Conservation (phyloP, 2,888 invertebrate genomes). For the Stenurella melanura region DNA sequence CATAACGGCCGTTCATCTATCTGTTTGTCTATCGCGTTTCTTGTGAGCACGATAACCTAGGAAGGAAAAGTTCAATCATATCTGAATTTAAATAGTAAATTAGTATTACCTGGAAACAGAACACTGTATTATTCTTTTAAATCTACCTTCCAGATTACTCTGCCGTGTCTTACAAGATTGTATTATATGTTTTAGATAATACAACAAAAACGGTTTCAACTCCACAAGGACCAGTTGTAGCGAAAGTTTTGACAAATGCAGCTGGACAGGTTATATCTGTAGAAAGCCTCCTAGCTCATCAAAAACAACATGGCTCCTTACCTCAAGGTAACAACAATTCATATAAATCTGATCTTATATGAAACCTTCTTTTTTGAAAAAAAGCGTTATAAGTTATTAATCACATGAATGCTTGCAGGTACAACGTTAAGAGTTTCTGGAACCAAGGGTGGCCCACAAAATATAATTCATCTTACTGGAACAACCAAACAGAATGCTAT, state of each 20-base stretch:
- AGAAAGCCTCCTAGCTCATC: constrained; percentile 77
- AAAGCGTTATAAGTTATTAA: not conserved
- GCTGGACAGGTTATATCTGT: constrained; percentile 78
- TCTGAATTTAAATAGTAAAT: too few species aligned
- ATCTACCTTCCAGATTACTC: too few species aligned
- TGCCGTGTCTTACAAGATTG: not conserved
- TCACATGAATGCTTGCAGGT: constrained; percentile 61
- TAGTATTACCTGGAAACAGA: too few species aligned
- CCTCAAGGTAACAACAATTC: constrained; percentile 74
- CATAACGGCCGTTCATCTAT: too few species aligned
- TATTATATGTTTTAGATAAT: constrained; percentile 66
- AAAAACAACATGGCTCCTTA: constrained; percentile 72
- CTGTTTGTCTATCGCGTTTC: too few species aligned
- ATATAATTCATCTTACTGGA: constrained; percentile 75
- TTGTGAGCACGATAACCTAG: too few species aligned
- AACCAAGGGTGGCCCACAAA: constrained; percentile 72
- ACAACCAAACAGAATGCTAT: constrained; percentile 69
- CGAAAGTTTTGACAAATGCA: constrained; percentile 84
- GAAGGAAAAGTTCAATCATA: too few species aligned
- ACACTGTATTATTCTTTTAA: too few species aligned
- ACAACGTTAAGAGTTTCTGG: constrained; percentile 74
- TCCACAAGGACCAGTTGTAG: constrained; percentile 78
- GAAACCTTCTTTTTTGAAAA: too few species aligned
- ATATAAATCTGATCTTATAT: not conserved
- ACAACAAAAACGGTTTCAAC: constrained; percentile 72